These are phyloP conservation scores for Ptiloglossa arizonensis DNA, from an alignment of 1,140 invertebrate species.

Conservation along the genomic window DNA sequence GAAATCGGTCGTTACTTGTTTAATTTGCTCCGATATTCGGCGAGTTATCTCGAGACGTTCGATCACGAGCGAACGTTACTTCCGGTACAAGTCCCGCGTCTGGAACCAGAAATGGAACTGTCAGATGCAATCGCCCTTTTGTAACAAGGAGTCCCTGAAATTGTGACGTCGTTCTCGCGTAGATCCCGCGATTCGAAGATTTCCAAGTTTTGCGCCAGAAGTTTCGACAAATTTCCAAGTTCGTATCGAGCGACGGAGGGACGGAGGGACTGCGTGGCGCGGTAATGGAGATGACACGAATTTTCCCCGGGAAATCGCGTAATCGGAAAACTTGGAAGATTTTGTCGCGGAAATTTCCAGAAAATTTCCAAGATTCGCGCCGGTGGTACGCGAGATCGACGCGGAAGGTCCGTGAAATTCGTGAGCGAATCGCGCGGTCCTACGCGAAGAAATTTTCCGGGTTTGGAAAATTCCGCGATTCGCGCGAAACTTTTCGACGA, in stretches of 20 bases:
- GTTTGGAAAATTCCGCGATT: no score
- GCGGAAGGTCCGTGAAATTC: no score
- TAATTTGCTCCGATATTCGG: background rate
- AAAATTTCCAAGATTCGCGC: background rate
- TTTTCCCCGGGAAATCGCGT: background rate
- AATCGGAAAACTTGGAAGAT: constrained; percentile 5
- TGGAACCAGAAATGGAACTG: background rate
- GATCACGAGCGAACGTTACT: background rate
- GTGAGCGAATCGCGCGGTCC: no score
- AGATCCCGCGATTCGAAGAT: background rate
- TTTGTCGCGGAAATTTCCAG: background rate
- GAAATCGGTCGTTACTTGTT: background rate
- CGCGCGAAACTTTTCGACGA: background rate
- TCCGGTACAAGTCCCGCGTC: background rate
- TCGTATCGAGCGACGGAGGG: background rate
- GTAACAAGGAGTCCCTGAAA: background rate
- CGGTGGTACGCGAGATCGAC: no score
- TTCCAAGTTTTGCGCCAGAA: background rate
- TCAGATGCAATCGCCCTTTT: constrained; percentile 6
- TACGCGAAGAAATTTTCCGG: no score
- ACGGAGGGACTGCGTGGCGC: background rate
- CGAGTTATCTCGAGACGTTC: background rate
- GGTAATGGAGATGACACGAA: background rate
- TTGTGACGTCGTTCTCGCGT: background rate
- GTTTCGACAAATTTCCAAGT: background rate